These are phyloP conservation scores for Phyllopteryx taeniolatus DNA, from an alignment of 2,113 vertebrate species.

Conservation along the genomic window DNA sequence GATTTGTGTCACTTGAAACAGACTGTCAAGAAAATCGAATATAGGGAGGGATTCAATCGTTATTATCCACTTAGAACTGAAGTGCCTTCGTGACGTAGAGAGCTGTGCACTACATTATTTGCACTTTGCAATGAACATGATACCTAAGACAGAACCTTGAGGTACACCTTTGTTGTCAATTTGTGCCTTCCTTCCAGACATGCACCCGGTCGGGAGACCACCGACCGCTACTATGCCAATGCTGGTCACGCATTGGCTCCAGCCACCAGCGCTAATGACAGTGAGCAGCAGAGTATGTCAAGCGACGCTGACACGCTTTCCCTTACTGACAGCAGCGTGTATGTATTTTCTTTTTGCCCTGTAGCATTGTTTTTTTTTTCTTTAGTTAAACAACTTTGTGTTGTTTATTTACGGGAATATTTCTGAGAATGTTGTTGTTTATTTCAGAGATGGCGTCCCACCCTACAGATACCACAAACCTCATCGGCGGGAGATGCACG, in stretches of 20 bases:
- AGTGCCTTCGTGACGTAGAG: too few species aligned
- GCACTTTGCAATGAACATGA: not conserved
- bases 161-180: not conserved
- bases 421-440: constrained; percentile 54
- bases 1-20: too few species aligned
- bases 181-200: constrained; percentile 35
- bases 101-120: not conserved
- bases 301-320: constrained; percentile 94
- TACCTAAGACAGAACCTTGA: not conserved
- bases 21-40: too few species aligned
- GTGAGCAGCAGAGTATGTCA: constrained; percentile 98
- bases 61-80: too few species aligned
- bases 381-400: constrained; percentile 33
- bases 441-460: constrained; percentile 88
- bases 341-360: constrained; percentile 65
- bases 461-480: constrained; percentile 90
- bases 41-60: too few species aligned
- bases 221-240: constrained; percentile 90
- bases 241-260: constrained; percentile 86
- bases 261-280: constrained; percentile 92
- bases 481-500: constrained; percentile 95
- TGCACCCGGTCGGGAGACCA: constrained; percentile 79
- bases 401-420: constrained; percentile 60
- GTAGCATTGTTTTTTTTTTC: constrained; percentile 20
- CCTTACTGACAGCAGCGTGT: constrained; percentile 91